Evolutionary conservation across 2,888 invertebrate species (phyloP).

Genomic region (Alcis repandata): DNA sequence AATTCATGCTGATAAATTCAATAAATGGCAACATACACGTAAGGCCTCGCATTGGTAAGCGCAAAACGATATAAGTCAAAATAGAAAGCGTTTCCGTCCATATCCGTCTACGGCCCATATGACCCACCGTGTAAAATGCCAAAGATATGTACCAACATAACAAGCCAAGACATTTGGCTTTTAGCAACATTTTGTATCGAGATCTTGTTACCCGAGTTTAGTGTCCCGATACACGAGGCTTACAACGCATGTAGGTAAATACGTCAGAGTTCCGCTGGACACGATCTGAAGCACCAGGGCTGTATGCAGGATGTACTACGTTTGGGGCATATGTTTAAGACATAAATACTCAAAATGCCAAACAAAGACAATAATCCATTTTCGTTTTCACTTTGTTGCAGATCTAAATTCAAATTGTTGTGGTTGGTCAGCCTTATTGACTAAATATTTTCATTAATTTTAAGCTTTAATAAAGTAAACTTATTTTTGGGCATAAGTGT

Average conservation of each 20-base stretch:
- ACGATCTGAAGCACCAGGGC: conserved; percentile 38
- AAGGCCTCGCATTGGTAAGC: too few species aligned
- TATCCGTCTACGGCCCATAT: conserved; percentile 8
- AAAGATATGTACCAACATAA: conserved; percentile 20
- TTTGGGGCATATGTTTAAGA: background rate
- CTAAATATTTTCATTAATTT: too few species aligned
- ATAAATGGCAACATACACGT: too few species aligned
- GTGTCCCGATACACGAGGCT: conserved; percentile 52
- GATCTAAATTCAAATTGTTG: too few species aligned
- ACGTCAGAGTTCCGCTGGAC: conserved; percentile 58
- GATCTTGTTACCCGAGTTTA: conserved; percentile 57
- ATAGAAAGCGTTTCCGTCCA: conserved; percentile 8
- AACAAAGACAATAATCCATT: too few species aligned
- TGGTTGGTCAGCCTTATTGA: too few species aligned
- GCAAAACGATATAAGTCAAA: background rate
- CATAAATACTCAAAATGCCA: too few species aligned
- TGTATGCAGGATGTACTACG: conserved; percentile 8
- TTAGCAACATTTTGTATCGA: conserved; percentile 58
- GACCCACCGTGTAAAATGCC: conserved; percentile 47
- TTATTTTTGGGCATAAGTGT: too few species aligned
- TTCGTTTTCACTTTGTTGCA: too few species aligned
- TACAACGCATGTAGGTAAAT: conserved; percentile 68
- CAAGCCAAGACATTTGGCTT: conserved; percentile 49
- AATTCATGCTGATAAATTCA: too few species aligned
- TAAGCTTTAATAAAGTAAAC: too few species aligned